Evolutionary conservation across 2,797 vertebrate species (phyloP), one percentile per base, ranked within the genome.

Genomic region (Clarias laeviceps): DNA sequence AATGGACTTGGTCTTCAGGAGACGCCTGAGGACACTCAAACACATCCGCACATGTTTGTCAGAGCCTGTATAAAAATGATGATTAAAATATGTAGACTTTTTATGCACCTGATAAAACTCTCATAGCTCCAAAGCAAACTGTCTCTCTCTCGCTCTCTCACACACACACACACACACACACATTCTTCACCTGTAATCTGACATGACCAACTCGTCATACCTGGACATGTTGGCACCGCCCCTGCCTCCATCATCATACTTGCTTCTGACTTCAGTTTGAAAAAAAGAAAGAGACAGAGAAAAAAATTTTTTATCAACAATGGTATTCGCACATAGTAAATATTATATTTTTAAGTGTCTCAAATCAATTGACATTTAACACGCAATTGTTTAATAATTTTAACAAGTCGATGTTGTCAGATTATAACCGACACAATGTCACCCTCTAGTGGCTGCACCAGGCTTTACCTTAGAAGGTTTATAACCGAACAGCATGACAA

Each of bases 401-500:
- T 6, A 74, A 37, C 22, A 40, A 34, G 20, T 9, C 11, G 34
- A 17, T 0, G 27, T 34, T 54, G 18, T 50, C 17, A 54, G 15
- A 29, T 45, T 29, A 56, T 68, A 29, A 69, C 15, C 37, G 7
- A 56, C 56, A 34, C 68, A 69, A 85, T 86, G 68, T 80, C 77
- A 57, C 83, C 84, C 76, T 77, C 85, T 82, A 82, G 77, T 27
- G 78, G 69, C 57, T 2, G 22, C 0, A 22, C 1, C 34, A 50
- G 24, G 37, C 45, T 3, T 78, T 91, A 95, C 91, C 92, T 96
- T 95, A 78, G 91, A 94, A 37, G 92, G 92, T 83, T 96, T 95
- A 88, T 94, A 95, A 73, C 91, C 94, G 92, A 96, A 95, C 40
- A 94, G 79, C 91, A 92, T 94, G 40, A 93, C 90, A 20, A 94